Evolutionary conservation across 2,888 invertebrate genomes (phyloP).

Genomic region (Meloe dianella): DNA sequence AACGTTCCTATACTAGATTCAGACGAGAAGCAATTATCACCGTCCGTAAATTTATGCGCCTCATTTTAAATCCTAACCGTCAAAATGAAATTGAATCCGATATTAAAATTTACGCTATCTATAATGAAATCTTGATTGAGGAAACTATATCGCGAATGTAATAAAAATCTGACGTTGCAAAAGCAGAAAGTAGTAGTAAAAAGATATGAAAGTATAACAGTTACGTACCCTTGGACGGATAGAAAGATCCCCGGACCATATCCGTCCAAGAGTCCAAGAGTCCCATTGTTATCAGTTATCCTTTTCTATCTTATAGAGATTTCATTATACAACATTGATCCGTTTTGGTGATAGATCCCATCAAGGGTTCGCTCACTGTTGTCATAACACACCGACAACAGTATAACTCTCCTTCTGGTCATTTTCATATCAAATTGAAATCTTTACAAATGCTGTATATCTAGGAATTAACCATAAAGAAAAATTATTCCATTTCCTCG

Average conservation of each 20-base stretch:
- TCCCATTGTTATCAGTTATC: not conserved
- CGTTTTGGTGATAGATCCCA: constrained; percentile 18
- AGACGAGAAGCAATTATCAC: constrained; percentile 45
- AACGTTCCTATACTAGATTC: not conserved
- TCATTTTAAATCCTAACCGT: constrained; percentile 49
- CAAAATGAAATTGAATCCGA: constrained; percentile 58
- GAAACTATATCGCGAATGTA: constrained; percentile 55
- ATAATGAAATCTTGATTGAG: constrained; percentile 61
- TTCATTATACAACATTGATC: not conserved
- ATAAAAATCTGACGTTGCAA: constrained; percentile 58
- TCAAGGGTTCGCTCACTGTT: constrained; percentile 15
- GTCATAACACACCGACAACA: constrained; percentile 24
- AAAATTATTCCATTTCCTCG: not conserved
- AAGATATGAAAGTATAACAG: constrained; percentile 37
- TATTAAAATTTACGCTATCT: constrained; percentile 60
- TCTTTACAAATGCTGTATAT: not conserved
- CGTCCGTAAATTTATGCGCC: constrained; percentile 45
- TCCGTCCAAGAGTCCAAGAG: not conserved
- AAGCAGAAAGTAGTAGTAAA: constrained; percentile 34
- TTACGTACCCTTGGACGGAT: constrained; percentile 26
- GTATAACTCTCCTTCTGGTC: not conserved
- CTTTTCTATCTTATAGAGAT: not conserved
- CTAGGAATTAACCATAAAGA: not conserved
- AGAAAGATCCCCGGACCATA: constrained; percentile 1
- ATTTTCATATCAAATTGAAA: constrained; percentile 8